These are phyloP conservation scores for Echinometra lucunter DNA, from an alignment of 53 echinoderm and acorn worm genomes.

Conservation along the genomic window DNA sequence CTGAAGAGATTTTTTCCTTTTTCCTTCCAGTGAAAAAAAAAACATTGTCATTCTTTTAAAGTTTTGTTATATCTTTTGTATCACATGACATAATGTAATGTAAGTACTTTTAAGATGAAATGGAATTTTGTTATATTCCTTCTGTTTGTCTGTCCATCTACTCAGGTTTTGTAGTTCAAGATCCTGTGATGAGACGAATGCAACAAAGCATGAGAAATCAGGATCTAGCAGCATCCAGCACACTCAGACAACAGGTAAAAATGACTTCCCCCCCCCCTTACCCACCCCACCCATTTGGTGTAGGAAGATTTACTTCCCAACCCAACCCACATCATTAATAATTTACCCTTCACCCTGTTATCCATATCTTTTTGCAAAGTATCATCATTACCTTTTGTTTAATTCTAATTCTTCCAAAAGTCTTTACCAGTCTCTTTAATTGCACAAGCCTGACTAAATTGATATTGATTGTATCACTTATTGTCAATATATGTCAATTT, in stretches of 20 bases:
- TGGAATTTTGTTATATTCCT: background rate
- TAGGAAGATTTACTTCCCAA: background rate
- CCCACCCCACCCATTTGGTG: background rate
- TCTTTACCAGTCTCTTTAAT: background rate
- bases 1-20: too few relatives aligned
- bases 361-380: too few relatives aligned
- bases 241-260: constrained; percentile 90
- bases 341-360: too few relatives aligned
- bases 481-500: too few relatives aligned
- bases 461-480: background rate
- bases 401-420: background rate
- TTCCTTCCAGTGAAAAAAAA: too few relatives aligned
- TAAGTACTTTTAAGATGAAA: background rate
- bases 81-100: background rate
- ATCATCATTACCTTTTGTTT: background rate
- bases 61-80: background rate
- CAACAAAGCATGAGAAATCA: constrained; percentile 97
- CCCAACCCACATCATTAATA: background rate
- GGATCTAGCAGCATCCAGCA: constrained; percentile 91
- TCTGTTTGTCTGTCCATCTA: too few relatives aligned
- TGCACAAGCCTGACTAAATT: background rate
- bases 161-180: constrained; percentile 90
- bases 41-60: too few relatives aligned
- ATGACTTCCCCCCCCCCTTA: too few relatives aligned
- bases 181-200: constrained; percentile 93